Percentiles rank a stretch among this genome's conserved stretches.
phyloP scores from a whole-genome alignment of 2,113 vertebrate genomes.

The Odocoileus hemionus region DNA sequence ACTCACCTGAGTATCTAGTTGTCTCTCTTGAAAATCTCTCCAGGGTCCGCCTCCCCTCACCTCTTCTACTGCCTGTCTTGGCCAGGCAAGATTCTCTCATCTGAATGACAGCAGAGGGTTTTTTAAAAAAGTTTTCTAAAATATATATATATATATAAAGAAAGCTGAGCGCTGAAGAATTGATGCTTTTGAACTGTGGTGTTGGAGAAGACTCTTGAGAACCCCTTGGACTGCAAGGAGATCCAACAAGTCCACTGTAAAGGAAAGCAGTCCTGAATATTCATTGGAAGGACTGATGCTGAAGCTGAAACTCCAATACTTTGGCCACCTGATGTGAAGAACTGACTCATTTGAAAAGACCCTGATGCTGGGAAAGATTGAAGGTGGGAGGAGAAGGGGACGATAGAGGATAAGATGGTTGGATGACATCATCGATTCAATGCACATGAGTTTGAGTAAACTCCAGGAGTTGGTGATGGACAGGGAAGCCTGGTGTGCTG shows the following conservation, averaged over 20 bases:
- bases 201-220: not conserved
- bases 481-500: not conserved
- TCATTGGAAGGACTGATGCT: not conserved
- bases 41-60: not conserved
- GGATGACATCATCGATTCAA: not conserved
- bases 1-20: not conserved
- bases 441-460: not conserved
- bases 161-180: not conserved
- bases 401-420: not conserved
- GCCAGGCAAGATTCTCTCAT: not conserved
- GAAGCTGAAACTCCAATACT: not conserved
- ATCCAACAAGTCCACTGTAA: not conserved
- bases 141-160: not conserved
- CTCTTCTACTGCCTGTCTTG: not conserved
- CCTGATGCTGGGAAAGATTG: not conserved
- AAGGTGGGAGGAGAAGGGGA: not conserved
- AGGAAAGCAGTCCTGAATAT: not conserved
- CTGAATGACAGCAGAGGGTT: not conserved
- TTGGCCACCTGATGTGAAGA: not conserved
- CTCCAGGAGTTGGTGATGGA: not conserved
- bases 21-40: not conserved
- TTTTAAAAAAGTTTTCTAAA: too few relatives aligned
- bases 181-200: not conserved
- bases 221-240: not conserved
- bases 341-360: not conserved